phyloP scores from a whole-genome alignment of 1,140 invertebrate species.

The Brachionus plicatilis region DNA sequence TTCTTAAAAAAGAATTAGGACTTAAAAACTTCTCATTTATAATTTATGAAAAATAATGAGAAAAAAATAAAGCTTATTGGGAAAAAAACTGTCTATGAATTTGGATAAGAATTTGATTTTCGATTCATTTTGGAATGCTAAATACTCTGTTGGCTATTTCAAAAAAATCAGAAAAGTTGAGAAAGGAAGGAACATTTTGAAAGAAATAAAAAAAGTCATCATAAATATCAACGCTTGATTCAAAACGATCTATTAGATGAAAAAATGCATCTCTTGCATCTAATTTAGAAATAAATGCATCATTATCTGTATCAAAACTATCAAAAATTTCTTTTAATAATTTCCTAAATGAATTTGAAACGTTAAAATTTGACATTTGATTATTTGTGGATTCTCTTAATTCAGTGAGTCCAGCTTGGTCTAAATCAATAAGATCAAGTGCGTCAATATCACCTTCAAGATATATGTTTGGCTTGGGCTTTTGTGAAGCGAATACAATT shows the following conservation, averaged over 20 bases:
- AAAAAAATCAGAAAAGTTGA: neutral
- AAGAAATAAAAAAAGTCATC: neutral
- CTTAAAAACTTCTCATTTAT: too few relatives aligned
- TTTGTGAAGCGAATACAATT: neutral
- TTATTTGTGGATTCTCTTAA: neutral
- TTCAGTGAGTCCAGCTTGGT: neutral
- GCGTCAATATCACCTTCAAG: neutral
- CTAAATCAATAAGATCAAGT: neutral
- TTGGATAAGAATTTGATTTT: neutral
- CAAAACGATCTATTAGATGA: neutral
- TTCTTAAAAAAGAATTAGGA: too few relatives aligned
- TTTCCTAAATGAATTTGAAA: neutral
- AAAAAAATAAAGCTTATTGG: too few relatives aligned
- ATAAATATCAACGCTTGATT: neutral
- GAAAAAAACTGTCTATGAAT: too few relatives aligned
- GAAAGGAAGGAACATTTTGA: neutral
- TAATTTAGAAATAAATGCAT: neutral
- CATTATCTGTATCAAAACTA: neutral
- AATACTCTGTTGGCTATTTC: neutral
- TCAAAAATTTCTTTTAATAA: neutral
- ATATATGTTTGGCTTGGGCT: neutral
- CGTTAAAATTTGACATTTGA: neutral
- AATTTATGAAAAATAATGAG: too few relatives aligned
- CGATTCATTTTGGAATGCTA: neutral
- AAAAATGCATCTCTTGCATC: neutral